Percentiles rank a stretch among this genome's conserved stretches.
These are phyloP conservation scores for Oreotrochilus melanogaster DNA, from an alignment of 2,113 vertebrate genomes.

Conservation along the genomic window DNA sequence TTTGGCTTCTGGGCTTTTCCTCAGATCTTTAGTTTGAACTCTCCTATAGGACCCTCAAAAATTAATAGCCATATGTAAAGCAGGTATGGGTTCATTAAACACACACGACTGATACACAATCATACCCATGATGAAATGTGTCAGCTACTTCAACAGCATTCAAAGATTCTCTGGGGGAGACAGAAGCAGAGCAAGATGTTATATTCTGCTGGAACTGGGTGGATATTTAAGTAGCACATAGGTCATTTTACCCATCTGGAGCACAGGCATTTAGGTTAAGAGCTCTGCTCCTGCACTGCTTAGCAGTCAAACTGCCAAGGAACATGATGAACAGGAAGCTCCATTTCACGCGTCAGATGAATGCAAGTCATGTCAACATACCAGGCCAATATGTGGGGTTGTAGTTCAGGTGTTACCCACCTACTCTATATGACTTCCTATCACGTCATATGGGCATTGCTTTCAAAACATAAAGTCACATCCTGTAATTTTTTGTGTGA, in stretches of 20 bases:
- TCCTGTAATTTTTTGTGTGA: background rate
- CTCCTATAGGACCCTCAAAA: background rate
- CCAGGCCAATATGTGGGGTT: background rate
- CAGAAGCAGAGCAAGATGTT: background rate
- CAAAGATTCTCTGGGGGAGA: background rate
- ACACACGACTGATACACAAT: background rate
- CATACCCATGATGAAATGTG: background rate
- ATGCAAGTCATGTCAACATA: background rate
- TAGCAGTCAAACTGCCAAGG: background rate
- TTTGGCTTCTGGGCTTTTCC: background rate
- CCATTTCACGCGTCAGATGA: background rate
- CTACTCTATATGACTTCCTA: background rate
- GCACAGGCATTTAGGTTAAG: background rate
- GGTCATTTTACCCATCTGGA: background rate
- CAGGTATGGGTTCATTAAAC: background rate
- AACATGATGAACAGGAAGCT: background rate
- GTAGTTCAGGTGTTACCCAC: background rate
- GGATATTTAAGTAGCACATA: background rate
- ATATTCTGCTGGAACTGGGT: background rate
- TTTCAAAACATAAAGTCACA: background rate
- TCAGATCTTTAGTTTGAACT: background rate
- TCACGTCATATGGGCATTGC: accelerated
- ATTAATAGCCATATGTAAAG: background rate
- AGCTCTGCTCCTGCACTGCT: background rate
- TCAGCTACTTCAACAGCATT: background rate